Conservation (phyloP, 1,140 invertebrate genomes). For the Drosophila pruinosa region DNA sequence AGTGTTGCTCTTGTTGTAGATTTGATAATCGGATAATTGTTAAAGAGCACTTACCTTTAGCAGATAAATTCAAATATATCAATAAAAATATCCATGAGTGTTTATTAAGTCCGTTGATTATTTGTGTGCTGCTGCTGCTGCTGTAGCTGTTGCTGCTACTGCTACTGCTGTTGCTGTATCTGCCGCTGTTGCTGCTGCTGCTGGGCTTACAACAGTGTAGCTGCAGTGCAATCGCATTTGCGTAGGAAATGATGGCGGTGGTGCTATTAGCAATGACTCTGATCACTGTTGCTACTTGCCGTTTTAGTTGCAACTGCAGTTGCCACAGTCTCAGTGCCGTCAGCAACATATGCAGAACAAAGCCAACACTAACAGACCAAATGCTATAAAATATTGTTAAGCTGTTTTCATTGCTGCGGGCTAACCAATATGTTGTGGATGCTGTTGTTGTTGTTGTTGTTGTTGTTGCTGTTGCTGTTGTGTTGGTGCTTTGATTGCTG, state of each 20-base stretch:
- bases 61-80: constrained; percentile 83
- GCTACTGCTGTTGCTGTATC: constrained; percentile 14
- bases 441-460: constrained; percentile 25
- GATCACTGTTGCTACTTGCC: constrained; percentile 41
- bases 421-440: constrained; percentile 38
- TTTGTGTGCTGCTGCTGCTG: constrained; percentile 53
- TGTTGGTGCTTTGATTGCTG: constrained; percentile 53
- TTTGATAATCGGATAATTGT: constrained; percentile 25
- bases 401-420: constrained; percentile 18
- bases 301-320: constrained; percentile 14
- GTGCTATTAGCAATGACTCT: constrained; percentile 33
- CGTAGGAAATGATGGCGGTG: constrained; percentile 62
- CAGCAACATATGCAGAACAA: constrained; percentile 53
- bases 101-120: constrained; percentile 81
- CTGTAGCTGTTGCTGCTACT: constrained; percentile 18
- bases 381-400: constrained; percentile 29
- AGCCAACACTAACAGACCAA: constrained; percentile 36
- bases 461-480: constrained; percentile 48
- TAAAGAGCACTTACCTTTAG: constrained; percentile 76
- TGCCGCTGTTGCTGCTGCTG: constrained; percentile 20
- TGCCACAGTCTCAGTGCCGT: constrained; percentile 35
- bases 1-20: constrained; percentile 44
- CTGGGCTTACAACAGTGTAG: constrained; percentile 13
- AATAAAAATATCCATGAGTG: constrained; percentile 83
- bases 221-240: constrained; percentile 41